Base-by-base conservation (phyloP, 2,888 invertebrate genomes). In the Aporophyla lueneburgensis region DNA sequence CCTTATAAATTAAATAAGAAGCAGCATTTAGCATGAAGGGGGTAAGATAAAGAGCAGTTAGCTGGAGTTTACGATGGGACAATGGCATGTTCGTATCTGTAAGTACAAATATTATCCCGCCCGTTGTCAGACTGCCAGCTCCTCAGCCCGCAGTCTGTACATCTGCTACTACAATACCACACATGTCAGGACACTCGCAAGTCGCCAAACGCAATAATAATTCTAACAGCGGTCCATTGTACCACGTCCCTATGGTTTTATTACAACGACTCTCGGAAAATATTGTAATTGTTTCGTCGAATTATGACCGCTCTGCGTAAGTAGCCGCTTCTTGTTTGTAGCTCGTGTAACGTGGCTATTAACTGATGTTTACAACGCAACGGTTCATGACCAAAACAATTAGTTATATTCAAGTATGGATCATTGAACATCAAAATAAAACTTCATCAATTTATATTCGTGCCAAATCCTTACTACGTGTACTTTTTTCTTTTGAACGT, bases 91-190 rank as follows among this genome's bases (percentile, higher is more conserved):
- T 70, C 27, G 76, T 63, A 67, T 80, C 54, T 70, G 71, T 74
- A 61, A 59, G 65, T 74, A 81, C 81, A 78, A 78, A 74, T 74
- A 84, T 72, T 71, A 74, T 68, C 56, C 81, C 74, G 74, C 58
- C 53, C 49, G 62, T 73, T 83, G 83, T 83, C 81, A 73, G 27
- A 2, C n/a, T 82, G 83, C 85, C 85, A 85, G 81, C 61, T 51
- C 21, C 46, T 16, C 14, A 24, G 58, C 19, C 54, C 46, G n/a
- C 5, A 33, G 58, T 56, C 62, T 24, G 58, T 58, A 76, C 78
- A 85, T 84, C 81, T 85, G 78, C 85, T 73, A n/a, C 21, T 65
- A 78, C 78, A 81, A 68, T 62, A 27, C 70, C 78, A 74, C 78
- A 74, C 82, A 81, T 84, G 85, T 53, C 49, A 74, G 40, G 33